phyloP scores from a whole-genome alignment of 2,113 vertebrate species.

The Pteronura brasiliensis region DNA sequence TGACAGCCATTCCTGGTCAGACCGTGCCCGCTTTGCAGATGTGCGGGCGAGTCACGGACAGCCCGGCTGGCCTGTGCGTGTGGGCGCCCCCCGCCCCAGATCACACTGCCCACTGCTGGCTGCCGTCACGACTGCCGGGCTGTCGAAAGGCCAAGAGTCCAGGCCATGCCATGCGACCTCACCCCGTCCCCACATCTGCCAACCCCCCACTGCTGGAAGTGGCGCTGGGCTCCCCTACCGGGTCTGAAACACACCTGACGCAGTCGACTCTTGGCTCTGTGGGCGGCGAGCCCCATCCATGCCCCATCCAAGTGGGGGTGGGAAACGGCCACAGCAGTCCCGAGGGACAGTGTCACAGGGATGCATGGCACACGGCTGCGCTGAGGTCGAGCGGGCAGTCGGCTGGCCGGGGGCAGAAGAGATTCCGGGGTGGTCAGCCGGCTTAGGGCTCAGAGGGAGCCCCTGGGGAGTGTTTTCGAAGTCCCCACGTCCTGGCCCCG shows the following conservation, averaged over 20 bases:
- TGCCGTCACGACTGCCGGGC: neutral
- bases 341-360: neutral
- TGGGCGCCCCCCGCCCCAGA: neutral
- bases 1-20: neutral
- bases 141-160: neutral
- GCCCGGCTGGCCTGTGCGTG: neutral
- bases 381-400: neutral
- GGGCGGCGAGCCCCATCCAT: neutral
- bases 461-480: neutral
- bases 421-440: neutral
- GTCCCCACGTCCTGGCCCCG: neutral
- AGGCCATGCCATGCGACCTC: neutral
- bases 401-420: neutral
- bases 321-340: neutral
- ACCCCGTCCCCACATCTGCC: no score
- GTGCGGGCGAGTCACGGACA: accelerated
- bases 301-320: neutral
- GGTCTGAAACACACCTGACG: neutral
- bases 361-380: neutral
- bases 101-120: neutral
- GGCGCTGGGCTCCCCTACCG: neutral
- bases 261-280: neutral
- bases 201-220: neutral
- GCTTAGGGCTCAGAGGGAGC: neutral
- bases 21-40: accelerated